phyloP scores from a whole-genome alignment of 2,888 invertebrate genomes.

The Papilio demoleus region DNA sequence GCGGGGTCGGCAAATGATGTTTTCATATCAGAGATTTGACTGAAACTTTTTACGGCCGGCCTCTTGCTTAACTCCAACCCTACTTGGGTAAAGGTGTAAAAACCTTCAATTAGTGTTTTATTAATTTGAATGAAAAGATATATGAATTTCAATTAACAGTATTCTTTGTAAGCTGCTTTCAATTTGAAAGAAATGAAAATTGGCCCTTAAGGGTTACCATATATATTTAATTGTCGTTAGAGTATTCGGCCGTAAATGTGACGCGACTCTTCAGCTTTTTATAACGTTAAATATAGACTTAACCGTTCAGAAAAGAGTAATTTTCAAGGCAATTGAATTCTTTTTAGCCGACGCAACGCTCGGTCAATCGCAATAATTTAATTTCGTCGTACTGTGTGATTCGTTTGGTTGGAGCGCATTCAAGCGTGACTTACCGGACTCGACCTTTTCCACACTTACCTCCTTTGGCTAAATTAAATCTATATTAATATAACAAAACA shows the following conservation, averaged over 20 bases:
- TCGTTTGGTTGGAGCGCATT: conserved; percentile 13
- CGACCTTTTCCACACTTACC: neutral
- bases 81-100: too few relatives aligned
- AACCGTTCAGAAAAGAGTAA: conserved; percentile 4
- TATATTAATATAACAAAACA: neutral
- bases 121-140: too few relatives aligned
- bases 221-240: too few relatives aligned
- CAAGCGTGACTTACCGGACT: neutral
- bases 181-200: too few relatives aligned
- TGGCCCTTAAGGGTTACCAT: neutral
- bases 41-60: too few relatives aligned
- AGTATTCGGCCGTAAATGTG: too few relatives aligned
- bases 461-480: neutral
- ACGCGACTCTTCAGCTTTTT: neutral
- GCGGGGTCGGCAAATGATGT: too few relatives aligned
- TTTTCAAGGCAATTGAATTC: conserved; percentile 14
- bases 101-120: too few relatives aligned
- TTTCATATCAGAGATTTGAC: too few relatives aligned
- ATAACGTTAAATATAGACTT: conserved; percentile 1
- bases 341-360: conserved; percentile 4
- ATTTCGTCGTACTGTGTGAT: conserved; percentile 9
- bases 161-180: too few relatives aligned
- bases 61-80: too few relatives aligned
- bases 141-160: too few relatives aligned
- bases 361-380: conserved; percentile 21